Evolutionary conservation across 2,888 invertebrate genomes (phyloP), one percentile per base, ranked within the genome.

Genomic region (Drosophila pseudotalamancana): DNA sequence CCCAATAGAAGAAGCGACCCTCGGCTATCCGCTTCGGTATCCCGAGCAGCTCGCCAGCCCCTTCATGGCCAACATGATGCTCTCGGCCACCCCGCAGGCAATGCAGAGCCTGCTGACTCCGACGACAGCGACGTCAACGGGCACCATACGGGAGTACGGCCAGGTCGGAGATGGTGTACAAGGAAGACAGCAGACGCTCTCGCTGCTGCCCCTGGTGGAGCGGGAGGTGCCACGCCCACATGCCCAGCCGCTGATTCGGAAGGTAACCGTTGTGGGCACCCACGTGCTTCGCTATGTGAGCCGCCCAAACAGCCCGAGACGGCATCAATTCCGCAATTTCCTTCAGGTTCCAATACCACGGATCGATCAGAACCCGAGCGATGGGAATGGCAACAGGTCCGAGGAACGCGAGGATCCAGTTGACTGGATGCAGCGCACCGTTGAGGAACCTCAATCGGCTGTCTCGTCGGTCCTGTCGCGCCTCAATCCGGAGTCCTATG

Each of bases 241-340:
- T n/a, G n/a, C n/a, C n/a, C n/a, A 60, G 4, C 11, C 21, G n/a
- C 35, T 60, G 19, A 69, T 71, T 29, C 71, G 56, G 6, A 71
- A 74, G 45, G 74, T 71, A 6, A 46, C 74, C 3, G 56, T 71
- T 12, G 42, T 68, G 8, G 71, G 71, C 40, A 61, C 61, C 51
- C 56, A 74, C 11, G 74, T 71, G 32, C 42, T 71, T 5, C 71
- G 71, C 1, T 72, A 66, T 11, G 42, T 72, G 9, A 43, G 50
- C 9, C 42, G 42, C 1, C 53, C 54, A 14, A 61, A 25, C 51
- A 60, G 6, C n/a, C 12, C 42, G 19, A 45, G 69, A 1, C 62
- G 62, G 1, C 45, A 50, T n/a, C 31, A 46, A 9, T 12, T 42
- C 6, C 62, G 18, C 18, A 31, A 18, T 29, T 18, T 37, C 1